Percentiles rank a stretch among this genome's conserved stretches.
phyloP scores from a whole-genome alignment of 2,113 vertebrate genomes.

The Apaloderma vittatum region DNA sequence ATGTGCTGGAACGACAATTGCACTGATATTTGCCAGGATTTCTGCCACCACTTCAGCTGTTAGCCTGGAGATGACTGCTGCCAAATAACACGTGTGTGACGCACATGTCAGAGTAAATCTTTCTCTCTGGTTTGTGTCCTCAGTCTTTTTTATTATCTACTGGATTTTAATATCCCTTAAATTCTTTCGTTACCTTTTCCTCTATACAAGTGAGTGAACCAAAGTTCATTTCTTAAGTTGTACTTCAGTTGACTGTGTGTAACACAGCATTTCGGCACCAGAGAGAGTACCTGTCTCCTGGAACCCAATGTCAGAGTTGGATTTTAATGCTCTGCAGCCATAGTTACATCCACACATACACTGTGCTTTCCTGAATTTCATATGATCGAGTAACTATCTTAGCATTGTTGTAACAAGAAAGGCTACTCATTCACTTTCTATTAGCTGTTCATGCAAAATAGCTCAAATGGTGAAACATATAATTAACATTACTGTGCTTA shows the following conservation, averaged over 20 bases:
- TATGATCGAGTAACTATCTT: neutral
- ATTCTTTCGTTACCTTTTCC: neutral
- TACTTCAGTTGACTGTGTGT: neutral
- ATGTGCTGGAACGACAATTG: neutral
- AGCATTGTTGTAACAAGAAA: neutral
- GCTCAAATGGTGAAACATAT: neutral
- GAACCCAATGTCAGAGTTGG: neutral
- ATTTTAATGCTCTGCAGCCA: neutral
- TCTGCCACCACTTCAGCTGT: neutral
- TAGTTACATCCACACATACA: conserved; percentile 30
- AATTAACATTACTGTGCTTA: neutral
- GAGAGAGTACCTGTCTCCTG: neutral
- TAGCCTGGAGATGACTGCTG: neutral
- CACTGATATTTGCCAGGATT: neutral
- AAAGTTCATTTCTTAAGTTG: neutral
- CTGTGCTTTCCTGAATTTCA: neutral
- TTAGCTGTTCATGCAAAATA: neutral
- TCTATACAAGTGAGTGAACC: neutral
- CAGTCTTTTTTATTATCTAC: neutral
- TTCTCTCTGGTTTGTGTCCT: neutral
- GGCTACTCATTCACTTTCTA: neutral
- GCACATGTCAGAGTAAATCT: neutral
- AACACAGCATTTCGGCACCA: neutral
- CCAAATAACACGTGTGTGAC: neutral
- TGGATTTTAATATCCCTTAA: neutral